Evolutionary conservation across 1,140 invertebrate species (phyloP), one percentile per base, ranked within the genome.

Genomic region (Drosophila kepulauana): DNA sequence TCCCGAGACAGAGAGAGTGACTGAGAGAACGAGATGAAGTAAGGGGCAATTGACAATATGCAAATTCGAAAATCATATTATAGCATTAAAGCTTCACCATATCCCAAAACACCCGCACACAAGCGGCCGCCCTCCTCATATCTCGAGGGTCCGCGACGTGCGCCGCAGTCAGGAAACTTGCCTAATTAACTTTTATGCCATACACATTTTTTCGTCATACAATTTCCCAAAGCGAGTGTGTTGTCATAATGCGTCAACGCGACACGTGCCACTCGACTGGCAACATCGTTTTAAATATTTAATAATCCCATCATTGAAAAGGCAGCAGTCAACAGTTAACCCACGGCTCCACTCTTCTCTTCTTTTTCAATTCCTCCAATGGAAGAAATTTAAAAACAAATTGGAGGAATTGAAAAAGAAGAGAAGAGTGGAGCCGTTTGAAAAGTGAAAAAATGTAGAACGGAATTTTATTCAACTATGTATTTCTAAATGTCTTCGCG

Each of bases 211-310:
- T 70, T 63, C 38, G 46, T 45, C 41, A 15, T 15, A 30, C 25
- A 13, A 48, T 8, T 66, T 58, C 70, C 70, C 64, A 52, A 43
- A 16, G 35, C 41, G 46, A 20, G 38, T 49, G 7, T 43, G 58
- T 38, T 70, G 72, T 70, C 72, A 70, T 75, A 75, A 75, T 75
- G 72, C 72, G 72, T 69, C 72, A 75, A 62, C 66, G 65, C 58
- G 20, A 43, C 69, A 66, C 65, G 57, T 62, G 71, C 57, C 71
- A 68, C 71, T 45, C 43, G 70, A 41, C 45, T 16, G 43, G 20
- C 54, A 45, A 56, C 51, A 57, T 61, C 25, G 38, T 70, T 69
- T 62, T 75, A 75, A 75, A 75, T 75, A 75, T 75, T 75, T 70
- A 57, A 75, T 63, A 75, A 33, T 11, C 65, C 65, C 58, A 68